A percentile compares a stretch with the other conserved stretches of the same genome.
Evolutionary conservation across 1,140 invertebrate species (phyloP).

Genomic region (Condylostylus longicornis): DNA sequence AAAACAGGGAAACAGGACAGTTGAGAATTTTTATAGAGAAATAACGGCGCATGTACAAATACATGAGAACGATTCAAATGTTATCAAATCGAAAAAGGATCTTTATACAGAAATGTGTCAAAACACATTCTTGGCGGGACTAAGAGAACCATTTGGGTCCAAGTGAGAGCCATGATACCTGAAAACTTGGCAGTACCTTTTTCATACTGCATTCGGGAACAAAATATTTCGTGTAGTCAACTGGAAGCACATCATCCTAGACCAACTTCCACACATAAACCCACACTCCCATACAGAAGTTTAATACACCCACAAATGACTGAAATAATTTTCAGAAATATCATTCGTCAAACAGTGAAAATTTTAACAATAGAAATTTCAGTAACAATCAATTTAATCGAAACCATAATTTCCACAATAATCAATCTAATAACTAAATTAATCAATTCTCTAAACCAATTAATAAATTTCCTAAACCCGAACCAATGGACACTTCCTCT

Average conservation of each 20-base stretch:
- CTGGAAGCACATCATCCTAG: too few relatives aligned
- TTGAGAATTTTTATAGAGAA: constrained; percentile 6
- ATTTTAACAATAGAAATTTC: not conserved
- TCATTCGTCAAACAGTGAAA: not conserved
- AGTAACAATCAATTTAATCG: not conserved
- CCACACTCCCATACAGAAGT: not conserved
- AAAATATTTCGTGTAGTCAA: constrained; percentile 5
- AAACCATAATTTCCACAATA: not conserved
- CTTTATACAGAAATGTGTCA: constrained; percentile 3
- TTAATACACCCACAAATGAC: not conserved
- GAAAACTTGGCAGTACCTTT: not conserved
- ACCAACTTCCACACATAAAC: not conserved
- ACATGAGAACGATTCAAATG: constrained; percentile 1
- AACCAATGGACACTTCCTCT: not conserved
- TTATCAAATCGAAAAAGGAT: constrained; percentile 1
- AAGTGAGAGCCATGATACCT: constrained; percentile 4
- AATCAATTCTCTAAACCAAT: not conserved
- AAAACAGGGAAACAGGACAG: constrained; percentile 1
- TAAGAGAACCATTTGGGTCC: constrained; percentile 6
- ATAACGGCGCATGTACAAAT: constrained; percentile 2
- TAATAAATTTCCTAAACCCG: not conserved
- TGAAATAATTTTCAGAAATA: not conserved
- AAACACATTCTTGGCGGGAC: constrained; percentile 1
- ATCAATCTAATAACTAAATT: not conserved
- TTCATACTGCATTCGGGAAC: constrained; percentile 1